Conservation (phyloP, 64 coral and sea anemone genomes). For the Anthopleura sola region DNA sequence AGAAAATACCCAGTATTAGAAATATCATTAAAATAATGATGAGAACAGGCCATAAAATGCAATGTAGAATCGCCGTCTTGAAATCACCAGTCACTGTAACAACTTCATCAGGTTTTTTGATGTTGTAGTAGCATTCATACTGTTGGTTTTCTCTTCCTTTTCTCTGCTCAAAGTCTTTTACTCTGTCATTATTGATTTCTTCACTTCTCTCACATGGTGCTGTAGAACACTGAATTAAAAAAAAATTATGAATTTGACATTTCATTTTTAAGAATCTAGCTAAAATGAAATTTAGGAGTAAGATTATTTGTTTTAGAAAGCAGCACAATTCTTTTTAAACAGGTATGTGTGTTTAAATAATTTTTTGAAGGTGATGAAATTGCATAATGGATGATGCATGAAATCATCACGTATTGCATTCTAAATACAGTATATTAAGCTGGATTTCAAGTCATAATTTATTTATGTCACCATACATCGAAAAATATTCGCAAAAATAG, state of each 20-base stretch:
- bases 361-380: not conserved
- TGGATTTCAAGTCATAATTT: not conserved
- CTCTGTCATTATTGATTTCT: not conserved
- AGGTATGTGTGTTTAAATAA: no score
- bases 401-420: not conserved
- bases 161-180: not conserved
- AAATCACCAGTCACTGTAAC: not conserved
- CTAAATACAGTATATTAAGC: not conserved
- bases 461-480: not conserved
- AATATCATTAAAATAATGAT: not conserved
- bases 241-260: not conserved
- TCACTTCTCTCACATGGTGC: conserved; percentile 19
- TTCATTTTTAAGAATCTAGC: not conserved
- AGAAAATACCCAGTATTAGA: not conserved
- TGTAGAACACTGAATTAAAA: conserved; percentile 27
- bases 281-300: no score
- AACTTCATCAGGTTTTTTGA: conserved; percentile 33
- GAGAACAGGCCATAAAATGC: conserved; percentile 50
- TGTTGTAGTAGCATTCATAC: conserved; percentile 49
- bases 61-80: conserved; percentile 35
- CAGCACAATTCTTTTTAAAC: no score
- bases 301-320: no score
- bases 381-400: not conserved
- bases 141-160: not conserved
- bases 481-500: not conserved